A percentile compares a stretch with the other conserved stretches of the same genome.
Conservation (phyloP, 2,888 invertebrate genomes). For the Alloscopus bannaensis region DNA sequence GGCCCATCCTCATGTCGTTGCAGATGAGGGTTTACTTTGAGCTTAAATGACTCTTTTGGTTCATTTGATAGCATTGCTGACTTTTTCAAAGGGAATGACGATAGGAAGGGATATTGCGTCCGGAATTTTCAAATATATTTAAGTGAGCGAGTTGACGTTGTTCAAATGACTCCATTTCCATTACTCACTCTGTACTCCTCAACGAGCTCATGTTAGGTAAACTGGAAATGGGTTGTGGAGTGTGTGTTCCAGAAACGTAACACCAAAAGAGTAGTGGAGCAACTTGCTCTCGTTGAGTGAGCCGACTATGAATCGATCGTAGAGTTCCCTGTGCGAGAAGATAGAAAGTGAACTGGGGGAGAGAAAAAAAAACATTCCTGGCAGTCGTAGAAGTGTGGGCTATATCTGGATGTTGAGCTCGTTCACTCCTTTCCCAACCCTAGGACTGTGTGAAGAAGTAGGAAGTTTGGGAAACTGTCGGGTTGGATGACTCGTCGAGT, state of each 20-base stretch:
- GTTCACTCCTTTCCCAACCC: not conserved
- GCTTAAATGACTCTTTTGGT: no score
- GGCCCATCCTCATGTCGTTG: no score
- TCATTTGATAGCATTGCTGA: no score
- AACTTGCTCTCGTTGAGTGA: not conserved
- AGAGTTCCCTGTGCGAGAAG: slow-evolving; percentile 4
- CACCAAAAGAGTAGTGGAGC: slow-evolving; percentile 3
- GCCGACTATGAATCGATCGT: slow-evolving; percentile 24
- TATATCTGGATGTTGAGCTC: not conserved
- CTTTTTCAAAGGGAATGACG: not conserved
- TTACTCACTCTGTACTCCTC: slow-evolving; percentile 35
- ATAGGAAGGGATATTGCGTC: slow-evolving; percentile 42
- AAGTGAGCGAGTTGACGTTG: slow-evolving; percentile 51
- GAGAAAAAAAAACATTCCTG: slow-evolving; percentile 16
- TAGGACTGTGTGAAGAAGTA: not conserved
- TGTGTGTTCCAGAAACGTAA: slow-evolving; percentile 10
- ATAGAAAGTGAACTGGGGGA: slow-evolving; percentile 50
- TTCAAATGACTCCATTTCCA: slow-evolving; percentile 57
- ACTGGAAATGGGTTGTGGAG: slow-evolving; percentile 18
- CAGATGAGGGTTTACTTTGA: no score
- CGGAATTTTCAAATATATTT: slow-evolving; percentile 54
- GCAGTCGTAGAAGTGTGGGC: slow-evolving; percentile 15
- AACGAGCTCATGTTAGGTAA: slow-evolving; percentile 1
- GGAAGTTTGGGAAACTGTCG: not conserved
- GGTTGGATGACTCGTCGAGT: not conserved